Percentiles rank a stretch among this genome's conserved stretches.
These are phyloP conservation scores for Chelon auratus DNA, from an alignment of 2,797 vertebrate species.

Conservation along the genomic window DNA sequence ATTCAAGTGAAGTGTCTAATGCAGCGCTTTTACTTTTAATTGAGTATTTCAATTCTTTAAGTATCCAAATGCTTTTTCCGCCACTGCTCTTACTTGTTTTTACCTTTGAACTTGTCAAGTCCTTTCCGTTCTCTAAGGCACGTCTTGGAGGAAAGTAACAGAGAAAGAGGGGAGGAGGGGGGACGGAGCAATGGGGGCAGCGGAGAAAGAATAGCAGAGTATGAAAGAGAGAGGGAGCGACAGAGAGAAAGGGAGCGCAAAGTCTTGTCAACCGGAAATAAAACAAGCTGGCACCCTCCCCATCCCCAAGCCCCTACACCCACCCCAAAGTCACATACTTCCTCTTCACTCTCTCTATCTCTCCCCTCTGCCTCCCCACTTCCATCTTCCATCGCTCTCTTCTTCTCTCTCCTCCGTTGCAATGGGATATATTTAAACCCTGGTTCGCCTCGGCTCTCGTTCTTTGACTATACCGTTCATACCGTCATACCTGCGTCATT, in stretches of 20 bases:
- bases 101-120: slow-evolving; percentile 83
- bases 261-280: slow-evolving; percentile 87
- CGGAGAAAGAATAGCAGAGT: slow-evolving; percentile 80
- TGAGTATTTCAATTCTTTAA: slow-evolving; percentile 23
- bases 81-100: slow-evolving; percentile 54
- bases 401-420: slow-evolving; percentile 56
- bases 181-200: slow-evolving; percentile 66
- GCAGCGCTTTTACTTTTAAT: neutral
- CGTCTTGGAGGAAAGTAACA: slow-evolving; percentile 77
- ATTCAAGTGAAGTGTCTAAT: neutral
- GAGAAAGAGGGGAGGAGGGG: slow-evolving; percentile 50
- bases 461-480: slow-evolving; percentile 61
- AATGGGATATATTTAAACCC: slow-evolving; percentile 82
- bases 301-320: slow-evolving; percentile 79
- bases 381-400: slow-evolving; percentile 71
- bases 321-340: slow-evolving; percentile 83
- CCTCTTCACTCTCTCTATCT: slow-evolving; percentile 78
- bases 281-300: slow-evolving; percentile 86
- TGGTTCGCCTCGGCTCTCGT: slow-evolving; percentile 49
- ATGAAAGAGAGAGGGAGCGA: slow-evolving; percentile 84
- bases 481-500: slow-evolving; percentile 79
- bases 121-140: slow-evolving; percentile 76
- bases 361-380: slow-evolving; percentile 68
- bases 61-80: slow-evolving; percentile 27
- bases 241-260: slow-evolving; percentile 83